These are phyloP conservation scores for Fopius arisanus DNA, from an alignment of 1,140 invertebrate genomes.

Conservation along the genomic window DNA sequence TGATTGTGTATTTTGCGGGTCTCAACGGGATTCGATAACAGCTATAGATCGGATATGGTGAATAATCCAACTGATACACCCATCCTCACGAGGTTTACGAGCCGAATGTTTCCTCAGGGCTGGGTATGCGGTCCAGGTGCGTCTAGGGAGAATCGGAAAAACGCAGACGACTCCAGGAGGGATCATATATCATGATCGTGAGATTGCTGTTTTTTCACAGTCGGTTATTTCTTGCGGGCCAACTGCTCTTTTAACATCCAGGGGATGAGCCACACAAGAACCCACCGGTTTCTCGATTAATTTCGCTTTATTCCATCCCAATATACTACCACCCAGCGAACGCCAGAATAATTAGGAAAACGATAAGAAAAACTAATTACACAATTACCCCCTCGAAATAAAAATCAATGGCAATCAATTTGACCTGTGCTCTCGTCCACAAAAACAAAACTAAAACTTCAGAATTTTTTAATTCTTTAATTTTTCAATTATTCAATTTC, in stretches of 20 bases:
- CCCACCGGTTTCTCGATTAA: neutral
- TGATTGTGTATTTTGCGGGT: neutral
- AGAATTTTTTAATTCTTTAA: too few relatives aligned
- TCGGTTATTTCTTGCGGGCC: neutral
- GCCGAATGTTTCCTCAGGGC: neutral
- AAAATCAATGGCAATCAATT: too few relatives aligned
- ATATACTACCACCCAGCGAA: too few relatives aligned
- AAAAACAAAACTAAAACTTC: too few relatives aligned
- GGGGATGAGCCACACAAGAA: constrained; percentile 25
- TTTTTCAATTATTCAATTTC: too few relatives aligned
- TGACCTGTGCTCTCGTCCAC: too few relatives aligned
- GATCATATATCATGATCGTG: constrained; percentile 32
- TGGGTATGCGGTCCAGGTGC: neutral
- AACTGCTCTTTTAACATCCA: neutral
- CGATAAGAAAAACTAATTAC: too few relatives aligned
- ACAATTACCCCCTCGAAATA: too few relatives aligned
- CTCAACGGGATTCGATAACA: neutral
- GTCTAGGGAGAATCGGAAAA: neutral
- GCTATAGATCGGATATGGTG: neutral
- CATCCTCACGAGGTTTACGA: neutral
- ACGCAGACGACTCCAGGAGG: neutral
- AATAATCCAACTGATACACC: neutral
- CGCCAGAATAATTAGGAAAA: too few relatives aligned
- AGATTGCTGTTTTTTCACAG: constrained; percentile 27
- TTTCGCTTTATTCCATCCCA: neutral